Conservation (phyloP, 2,888 invertebrate species). For the Sericinus montela region DNA sequence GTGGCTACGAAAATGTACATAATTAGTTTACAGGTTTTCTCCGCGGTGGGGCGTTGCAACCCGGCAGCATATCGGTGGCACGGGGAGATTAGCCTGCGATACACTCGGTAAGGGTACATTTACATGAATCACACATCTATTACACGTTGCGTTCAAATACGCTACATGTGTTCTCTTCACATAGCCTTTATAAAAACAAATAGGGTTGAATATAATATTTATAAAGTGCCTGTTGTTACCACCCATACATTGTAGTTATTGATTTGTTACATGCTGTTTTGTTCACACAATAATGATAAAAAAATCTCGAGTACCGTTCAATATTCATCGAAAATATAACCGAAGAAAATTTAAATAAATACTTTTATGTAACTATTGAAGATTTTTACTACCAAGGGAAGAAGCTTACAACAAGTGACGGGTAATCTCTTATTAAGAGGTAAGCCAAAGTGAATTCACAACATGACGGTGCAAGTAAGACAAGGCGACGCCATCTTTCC, state of each 20-base stretch:
- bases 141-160: constrained; percentile 58
- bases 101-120: constrained; percentile 73
- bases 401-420: constrained; percentile 36
- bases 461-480: constrained; percentile 36
- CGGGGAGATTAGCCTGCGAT: constrained; percentile 64
- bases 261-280: too few species aligned
- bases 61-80: constrained; percentile 49
- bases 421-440: constrained; percentile 59
- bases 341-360: too few species aligned
- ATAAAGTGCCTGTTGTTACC: constrained; percentile 35
- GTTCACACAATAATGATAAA: too few species aligned
- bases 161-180: constrained; percentile 67
- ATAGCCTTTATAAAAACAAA: constrained; percentile 58
- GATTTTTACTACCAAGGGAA: background rate
- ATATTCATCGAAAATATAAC: too few species aligned
- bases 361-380: too few species aligned
- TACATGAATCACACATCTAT: constrained; percentile 74
- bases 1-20: constrained; percentile 78
- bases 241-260: constrained; percentile 9
- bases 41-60: constrained; percentile 44
- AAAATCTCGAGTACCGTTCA: too few species aligned
- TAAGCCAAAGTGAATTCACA: constrained; percentile 63
- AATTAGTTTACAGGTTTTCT: constrained; percentile 80
- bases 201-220: constrained; percentile 55
- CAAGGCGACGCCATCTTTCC: constrained; percentile 33